Evolutionary conservation across 2,888 invertebrate species (phyloP), one percentile per base, ranked within the genome.

Genomic region (Dryomyza anilis): DNA sequence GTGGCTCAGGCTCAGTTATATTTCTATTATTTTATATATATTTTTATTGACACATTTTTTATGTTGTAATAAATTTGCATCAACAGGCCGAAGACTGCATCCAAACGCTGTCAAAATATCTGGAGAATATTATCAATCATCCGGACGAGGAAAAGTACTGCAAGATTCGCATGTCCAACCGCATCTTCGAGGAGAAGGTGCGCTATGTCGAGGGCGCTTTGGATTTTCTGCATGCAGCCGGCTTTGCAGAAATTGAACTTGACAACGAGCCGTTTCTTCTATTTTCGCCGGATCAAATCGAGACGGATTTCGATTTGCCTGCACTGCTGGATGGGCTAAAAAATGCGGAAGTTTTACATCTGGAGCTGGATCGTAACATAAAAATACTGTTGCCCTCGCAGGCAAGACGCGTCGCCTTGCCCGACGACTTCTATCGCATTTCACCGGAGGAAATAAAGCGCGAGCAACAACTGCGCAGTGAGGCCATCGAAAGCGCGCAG

Each of bases 111-210:
- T 88, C 89, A 74, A 95, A 94, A 81, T 96, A 96, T 85, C 83
- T 98, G 72, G 93, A 95, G 76, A 98, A 98, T 79, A 91, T 98
- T 46, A 86, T 94, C 2, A 88, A 89, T 50, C 87, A 94, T 82
- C 96, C 96, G 0, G 87, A 87, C 1, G 95, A 96, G 76, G 91
- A 92, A 66, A 98, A 98, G 79, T 98, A 89, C 82, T 90, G 91
- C 74, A 94, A 93, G 85, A 96, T 98, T 62, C 86, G 96, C 71
- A 88, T 93, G 86, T 88, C 89, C 3, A 98, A 97, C 82, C 90
- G 81, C 71, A 88, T 86, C 59, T 96, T 93, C 76, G 85, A 87
- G 74, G 96, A 96, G 61, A 89, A 92, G 79, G 94, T 97, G 0
- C 85, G 88, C 16, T 87, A 89, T 0, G 84, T 95, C 29, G 91